Percentiles rank a stretch among this genome's conserved stretches.
These are phyloP conservation scores for Umimayanthus kanabou DNA, from an alignment of 92 coral and sea anemone genomes.

Conservation along the genomic window DNA sequence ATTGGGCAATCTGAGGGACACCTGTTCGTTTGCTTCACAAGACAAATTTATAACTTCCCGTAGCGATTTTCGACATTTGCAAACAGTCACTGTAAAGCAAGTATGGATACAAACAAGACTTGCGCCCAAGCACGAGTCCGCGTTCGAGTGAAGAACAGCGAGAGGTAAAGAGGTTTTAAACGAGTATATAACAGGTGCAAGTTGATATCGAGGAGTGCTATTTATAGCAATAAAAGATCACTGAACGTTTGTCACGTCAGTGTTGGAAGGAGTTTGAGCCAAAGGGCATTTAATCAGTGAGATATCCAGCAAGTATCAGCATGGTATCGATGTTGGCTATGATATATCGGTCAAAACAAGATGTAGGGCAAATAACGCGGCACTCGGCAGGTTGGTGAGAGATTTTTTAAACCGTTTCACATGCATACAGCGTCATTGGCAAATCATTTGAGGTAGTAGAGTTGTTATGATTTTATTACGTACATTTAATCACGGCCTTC, in stretches of 20 bases:
- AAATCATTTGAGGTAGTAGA: not conserved
- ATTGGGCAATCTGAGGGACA: constrained; percentile 18
- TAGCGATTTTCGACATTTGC: not conserved
- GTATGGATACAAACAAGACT: not conserved
- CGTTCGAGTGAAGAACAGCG: not conserved
- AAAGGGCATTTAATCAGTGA: not conserved
- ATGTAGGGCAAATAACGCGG: too few species aligned
- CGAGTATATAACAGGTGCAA: constrained; percentile 6
- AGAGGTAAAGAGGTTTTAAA: not conserved
- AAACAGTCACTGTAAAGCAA: not conserved
- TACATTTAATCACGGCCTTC: not conserved
- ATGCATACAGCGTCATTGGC: not conserved
- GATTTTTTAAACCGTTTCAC: not conserved
- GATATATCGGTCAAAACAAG: not conserved
- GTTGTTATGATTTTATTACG: not conserved
- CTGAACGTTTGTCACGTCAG: constrained; percentile 12
- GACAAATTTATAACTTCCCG: constrained; percentile 25
- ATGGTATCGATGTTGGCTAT: not conserved
- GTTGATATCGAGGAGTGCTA: not conserved
- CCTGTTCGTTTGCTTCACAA: not conserved
- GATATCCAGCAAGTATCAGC: not conserved
- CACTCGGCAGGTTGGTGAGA: constrained; percentile 10
- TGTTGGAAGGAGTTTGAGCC: not conserved
- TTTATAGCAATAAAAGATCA: constrained; percentile 26
- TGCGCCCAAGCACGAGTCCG: not conserved